Percentiles rank a stretch among this genome's conserved stretches.
Evolutionary conservation across 2,113 vertebrate genomes (phyloP).

Genomic region (Oreochromis aureus): DNA sequence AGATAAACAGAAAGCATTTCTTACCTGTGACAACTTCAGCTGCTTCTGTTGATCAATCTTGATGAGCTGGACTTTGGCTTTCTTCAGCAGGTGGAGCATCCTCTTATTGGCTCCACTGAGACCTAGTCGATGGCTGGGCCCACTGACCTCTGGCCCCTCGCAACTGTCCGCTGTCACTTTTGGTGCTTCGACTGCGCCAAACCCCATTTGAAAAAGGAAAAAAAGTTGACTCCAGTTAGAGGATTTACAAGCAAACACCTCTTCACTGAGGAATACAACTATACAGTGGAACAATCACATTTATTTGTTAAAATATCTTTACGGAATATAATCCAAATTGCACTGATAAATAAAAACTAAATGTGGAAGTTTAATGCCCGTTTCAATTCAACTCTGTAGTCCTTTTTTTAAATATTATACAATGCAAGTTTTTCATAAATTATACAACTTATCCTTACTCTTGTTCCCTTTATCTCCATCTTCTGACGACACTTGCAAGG

Average conservation of each 20-base stretch:
- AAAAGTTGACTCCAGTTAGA: not conserved
- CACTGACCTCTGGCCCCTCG: constrained; percentile 26
- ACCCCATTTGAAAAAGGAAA: not conserved
- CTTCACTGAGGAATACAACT: not conserved
- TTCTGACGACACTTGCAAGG: not conserved
- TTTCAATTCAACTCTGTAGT: not conserved
- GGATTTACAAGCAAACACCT: not conserved
- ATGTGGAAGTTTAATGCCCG: not conserved
- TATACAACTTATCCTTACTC: not conserved
- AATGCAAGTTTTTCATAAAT: not conserved
- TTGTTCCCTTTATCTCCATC: constrained; percentile 1
- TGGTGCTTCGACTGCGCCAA: constrained; percentile 2
- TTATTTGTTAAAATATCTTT: not conserved
- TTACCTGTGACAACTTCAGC: constrained; percentile 73
- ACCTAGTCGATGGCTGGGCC: constrained; percentile 51
- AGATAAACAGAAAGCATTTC: not conserved
- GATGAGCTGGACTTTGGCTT: constrained; percentile 88
- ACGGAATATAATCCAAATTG: not conserved
- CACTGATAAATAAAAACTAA: not conserved
- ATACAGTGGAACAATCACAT: not conserved
- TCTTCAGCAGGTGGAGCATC: constrained; percentile 85
- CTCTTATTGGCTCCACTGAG: constrained; percentile 83
- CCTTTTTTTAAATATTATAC: not conserved
- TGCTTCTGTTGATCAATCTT: constrained; percentile 91
- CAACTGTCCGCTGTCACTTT: not conserved